phyloP scores from a whole-genome alignment of 2,113 vertebrate genomes.

The Heloderma charlesbogerti region DNA sequence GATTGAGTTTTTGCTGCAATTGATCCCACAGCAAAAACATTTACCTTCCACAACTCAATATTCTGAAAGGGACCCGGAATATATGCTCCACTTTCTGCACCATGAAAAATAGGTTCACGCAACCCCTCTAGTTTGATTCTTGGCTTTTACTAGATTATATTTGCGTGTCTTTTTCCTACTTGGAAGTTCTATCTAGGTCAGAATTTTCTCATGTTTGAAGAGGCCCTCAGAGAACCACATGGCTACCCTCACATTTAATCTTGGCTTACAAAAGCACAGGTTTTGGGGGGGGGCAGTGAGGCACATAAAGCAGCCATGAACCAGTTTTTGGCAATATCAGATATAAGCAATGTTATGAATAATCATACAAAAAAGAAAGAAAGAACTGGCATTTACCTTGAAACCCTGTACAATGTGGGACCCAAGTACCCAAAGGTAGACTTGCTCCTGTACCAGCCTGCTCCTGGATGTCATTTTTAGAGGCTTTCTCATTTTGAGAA shows the following conservation, averaged over 20 bases:
- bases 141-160: not conserved
- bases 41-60: constrained; percentile 12
- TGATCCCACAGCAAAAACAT: constrained; percentile 13
- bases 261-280: too few relatives aligned
- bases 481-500: not conserved
- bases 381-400: not conserved
- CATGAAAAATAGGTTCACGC: not conserved
- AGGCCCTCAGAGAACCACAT: not conserved
- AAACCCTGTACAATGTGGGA: not conserved
- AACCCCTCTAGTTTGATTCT: not conserved
- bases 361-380: not conserved
- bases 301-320: not conserved
- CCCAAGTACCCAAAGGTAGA: not conserved
- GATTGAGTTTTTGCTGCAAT: not conserved
- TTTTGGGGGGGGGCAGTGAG: too few relatives aligned
- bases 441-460: not conserved
- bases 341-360: not conserved
- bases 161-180: not conserved
- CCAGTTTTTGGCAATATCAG: not conserved
- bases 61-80: not conserved
- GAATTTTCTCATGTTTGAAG: not conserved
- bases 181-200: not conserved
- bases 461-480: not conserved
- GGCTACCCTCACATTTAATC: not conserved
- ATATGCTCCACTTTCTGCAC: not conserved